phyloP scores from a whole-genome alignment of 2,888 invertebrate species.

The Erebia ligea region DNA sequence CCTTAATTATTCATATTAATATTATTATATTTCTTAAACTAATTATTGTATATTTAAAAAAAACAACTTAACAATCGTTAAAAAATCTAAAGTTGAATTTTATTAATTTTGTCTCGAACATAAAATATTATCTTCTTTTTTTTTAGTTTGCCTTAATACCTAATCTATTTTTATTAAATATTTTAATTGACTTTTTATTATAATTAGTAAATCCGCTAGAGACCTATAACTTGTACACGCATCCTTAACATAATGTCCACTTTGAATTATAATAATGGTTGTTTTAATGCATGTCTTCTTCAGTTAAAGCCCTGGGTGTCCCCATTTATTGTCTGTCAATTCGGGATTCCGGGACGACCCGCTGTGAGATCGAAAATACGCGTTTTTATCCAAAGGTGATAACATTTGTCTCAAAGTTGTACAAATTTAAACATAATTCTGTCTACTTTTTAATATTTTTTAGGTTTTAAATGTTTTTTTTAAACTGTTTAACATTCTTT shows the following conservation, averaged over 20 bases:
- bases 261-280: slow-evolving; percentile 80
- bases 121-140: too few relatives aligned
- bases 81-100: too few relatives aligned
- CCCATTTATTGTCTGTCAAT: slow-evolving; percentile 73
- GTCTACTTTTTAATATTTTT: background rate
- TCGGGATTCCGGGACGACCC: slow-evolving; percentile 60
- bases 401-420: slow-evolving; percentile 36
- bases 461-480: background rate
- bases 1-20: too few relatives aligned
- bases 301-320: slow-evolving; percentile 75
- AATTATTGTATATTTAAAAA: background rate
- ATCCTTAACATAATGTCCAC: slow-evolving; percentile 63
- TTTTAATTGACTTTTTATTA: too few relatives aligned
- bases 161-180: background rate
- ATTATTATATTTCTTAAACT: background rate
- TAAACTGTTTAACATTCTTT: background rate
- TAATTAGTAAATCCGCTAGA: slow-evolving; percentile 37
- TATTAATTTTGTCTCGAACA: too few relatives aligned
- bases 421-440: slow-evolving; percentile 13
- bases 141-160: too few relatives aligned
- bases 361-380: slow-evolving; percentile 69
- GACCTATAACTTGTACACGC: slow-evolving; percentile 43
- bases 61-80: too few relatives aligned
- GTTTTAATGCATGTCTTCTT: slow-evolving; percentile 80
- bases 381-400: slow-evolving; percentile 45